Evolutionary conservation across 1,140 invertebrate species (phyloP).

Genomic region (Pogonus chalceus): DNA sequence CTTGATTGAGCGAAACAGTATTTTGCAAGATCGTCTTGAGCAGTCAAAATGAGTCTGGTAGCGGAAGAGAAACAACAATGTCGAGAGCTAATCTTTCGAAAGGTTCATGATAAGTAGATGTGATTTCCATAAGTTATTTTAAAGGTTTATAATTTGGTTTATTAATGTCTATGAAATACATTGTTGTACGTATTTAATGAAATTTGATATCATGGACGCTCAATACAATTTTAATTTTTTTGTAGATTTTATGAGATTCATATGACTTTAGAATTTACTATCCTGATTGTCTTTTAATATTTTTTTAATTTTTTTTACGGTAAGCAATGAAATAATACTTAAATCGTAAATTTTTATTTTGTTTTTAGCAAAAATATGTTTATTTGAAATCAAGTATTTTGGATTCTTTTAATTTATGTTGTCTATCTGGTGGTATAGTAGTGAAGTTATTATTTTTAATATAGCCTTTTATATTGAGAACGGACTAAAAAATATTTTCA

Average conservation of each 20-base stretch:
- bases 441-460: no score
- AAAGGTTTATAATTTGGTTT: slow-evolving; percentile 21
- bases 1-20: slow-evolving; percentile 23
- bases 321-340: no score
- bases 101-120: slow-evolving; percentile 18
- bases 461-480: no score
- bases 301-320: no score
- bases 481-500: no score
- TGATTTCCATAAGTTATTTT: slow-evolving; percentile 25
- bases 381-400: no score
- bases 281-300: slow-evolving; percentile 22
- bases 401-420: no score
- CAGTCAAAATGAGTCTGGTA: slow-evolving; percentile 17
- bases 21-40: slow-evolving; percentile 29
- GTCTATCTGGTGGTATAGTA: no score
- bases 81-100: slow-evolving; percentile 22
- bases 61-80: slow-evolving; percentile 22
- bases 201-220: slow-evolving; percentile 23
- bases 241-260: no score
- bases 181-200: slow-evolving; percentile 23
- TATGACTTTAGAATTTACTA: slow-evolving; percentile 19
- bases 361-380: no score
- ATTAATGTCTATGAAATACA: slow-evolving; percentile 24
- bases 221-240: no score
- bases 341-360: no score